Evolutionary conservation across 2,888 invertebrate species (phyloP).

Genomic region (Dione vanillae): DNA sequence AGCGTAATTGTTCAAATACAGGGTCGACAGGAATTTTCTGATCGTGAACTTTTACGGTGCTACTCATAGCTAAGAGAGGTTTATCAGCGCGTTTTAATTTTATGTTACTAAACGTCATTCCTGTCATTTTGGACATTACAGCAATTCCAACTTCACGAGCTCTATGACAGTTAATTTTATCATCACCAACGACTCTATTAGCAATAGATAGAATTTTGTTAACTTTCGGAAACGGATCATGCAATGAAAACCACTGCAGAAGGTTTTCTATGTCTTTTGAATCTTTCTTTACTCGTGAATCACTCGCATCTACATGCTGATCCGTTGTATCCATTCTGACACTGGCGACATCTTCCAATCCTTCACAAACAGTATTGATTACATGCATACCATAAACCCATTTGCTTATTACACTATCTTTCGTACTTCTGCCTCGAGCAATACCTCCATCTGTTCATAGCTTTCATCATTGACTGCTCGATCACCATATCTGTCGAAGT

Average conservation of each 20-base stretch:
- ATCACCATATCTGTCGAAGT: slow-evolving; percentile 63
- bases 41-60: background rate
- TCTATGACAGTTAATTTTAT: too few species aligned
- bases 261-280: too few species aligned
- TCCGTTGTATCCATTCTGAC: slow-evolving; percentile 56
- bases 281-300: slow-evolving; percentile 52
- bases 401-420: slow-evolving; percentile 62
- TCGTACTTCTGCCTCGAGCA: slow-evolving; percentile 61
- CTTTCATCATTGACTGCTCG: slow-evolving; percentile 55
- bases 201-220: too few species aligned
- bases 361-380: slow-evolving; percentile 47
- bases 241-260: too few species aligned
- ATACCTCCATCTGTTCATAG: slow-evolving; percentile 65
- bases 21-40: background rate
- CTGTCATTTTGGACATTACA: too few species aligned
- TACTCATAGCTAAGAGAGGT: background rate
- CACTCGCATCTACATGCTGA: slow-evolving; percentile 62
- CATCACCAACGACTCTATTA: too few species aligned
- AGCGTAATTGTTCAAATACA: too few species aligned
- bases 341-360: slow-evolving; percentile 55
- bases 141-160: too few species aligned
- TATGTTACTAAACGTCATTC: too few species aligned
- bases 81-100: background rate
- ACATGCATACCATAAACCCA: slow-evolving; percentile 57
- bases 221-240: too few species aligned